Evolutionary conservation across 2,888 invertebrate genomes (phyloP).

Genomic region (Campoplex capitator): DNA sequence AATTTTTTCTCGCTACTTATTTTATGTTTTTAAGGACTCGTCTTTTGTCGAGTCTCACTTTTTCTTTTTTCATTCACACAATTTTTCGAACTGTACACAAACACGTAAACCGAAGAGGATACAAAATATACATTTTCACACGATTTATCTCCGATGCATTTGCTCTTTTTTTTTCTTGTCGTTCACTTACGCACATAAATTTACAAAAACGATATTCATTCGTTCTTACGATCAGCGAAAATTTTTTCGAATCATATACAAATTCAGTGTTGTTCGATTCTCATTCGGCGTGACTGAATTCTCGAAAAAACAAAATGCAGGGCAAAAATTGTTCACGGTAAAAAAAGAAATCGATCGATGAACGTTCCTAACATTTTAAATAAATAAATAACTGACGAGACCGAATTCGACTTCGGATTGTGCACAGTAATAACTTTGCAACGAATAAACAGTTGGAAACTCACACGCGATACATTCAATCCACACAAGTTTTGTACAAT

Average conservation of each 20-base stretch:
- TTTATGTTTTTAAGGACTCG: slow-evolving; percentile 22
- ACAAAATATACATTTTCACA: slow-evolving; percentile 64
- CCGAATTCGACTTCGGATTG: slow-evolving; percentile 54
- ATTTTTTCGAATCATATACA: background rate
- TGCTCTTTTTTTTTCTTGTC: slow-evolving; percentile 6
- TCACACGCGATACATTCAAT: slow-evolving; percentile 40
- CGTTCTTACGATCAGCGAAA: background rate
- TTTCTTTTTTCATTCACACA: slow-evolving; percentile 19
- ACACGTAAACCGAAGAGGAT: slow-evolving; percentile 39
- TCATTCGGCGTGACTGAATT: background rate
- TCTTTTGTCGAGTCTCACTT: slow-evolving; percentile 2
- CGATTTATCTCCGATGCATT: slow-evolving; percentile 33
- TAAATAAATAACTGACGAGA: slow-evolving; percentile 19
- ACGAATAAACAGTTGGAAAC: slow-evolving; percentile 23
- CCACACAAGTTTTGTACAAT: slow-evolving; percentile 52
- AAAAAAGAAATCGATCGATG: no score
- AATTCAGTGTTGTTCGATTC: background rate
- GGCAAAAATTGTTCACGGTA: background rate
- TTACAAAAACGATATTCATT: background rate
- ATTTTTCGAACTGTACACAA: slow-evolving; percentile 57
- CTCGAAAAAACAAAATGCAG: background rate
- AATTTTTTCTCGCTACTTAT: slow-evolving; percentile 28
- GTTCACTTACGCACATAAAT: slow-evolving; percentile 3
- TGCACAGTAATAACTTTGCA: slow-evolving; percentile 11
- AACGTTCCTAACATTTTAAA: background rate